phyloP scores from a whole-genome alignment of 2,113 vertebrate species.

The Psettodes erumei region DNA sequence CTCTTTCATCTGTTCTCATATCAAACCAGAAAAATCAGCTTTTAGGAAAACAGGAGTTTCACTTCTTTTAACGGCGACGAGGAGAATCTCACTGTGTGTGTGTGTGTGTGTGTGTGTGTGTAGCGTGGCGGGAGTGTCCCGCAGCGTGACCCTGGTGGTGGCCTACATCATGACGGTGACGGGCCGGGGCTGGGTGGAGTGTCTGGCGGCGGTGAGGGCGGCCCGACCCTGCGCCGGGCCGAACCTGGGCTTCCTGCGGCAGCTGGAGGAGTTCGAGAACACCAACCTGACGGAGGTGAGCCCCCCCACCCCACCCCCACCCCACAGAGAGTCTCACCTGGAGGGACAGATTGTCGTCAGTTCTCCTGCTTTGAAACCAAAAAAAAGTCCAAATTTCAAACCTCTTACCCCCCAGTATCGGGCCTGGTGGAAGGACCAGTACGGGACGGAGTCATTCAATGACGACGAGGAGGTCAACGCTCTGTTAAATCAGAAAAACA shows the following conservation, averaged over 20 bases:
- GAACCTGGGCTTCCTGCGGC: conserved; percentile 93
- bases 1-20: conserved; percentile 61
- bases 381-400: too few relatives aligned
- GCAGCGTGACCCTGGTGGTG: conserved; percentile 93
- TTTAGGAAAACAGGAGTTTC: conserved; percentile 47
- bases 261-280: conserved; percentile 93
- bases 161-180: conserved; percentile 97
- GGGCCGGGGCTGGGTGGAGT: conserved; percentile 91
- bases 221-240: conserved; percentile 92
- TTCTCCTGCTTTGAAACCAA: too few relatives aligned
- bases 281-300: conserved; percentile 64
- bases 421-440: conserved; percentile 89
- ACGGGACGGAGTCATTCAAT: conserved; percentile 85
- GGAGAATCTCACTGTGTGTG: conserved; percentile 32
- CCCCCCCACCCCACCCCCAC: too few relatives aligned
- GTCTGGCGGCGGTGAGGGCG: conserved; percentile 87
- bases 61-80: conserved; percentile 48
- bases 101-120: too few relatives aligned
- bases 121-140: conserved; percentile 95
- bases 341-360: too few relatives aligned
- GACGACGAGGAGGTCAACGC: conserved; percentile 86
- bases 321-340: too few relatives aligned
- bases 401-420: conserved; percentile 87
- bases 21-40: conserved; percentile 51
- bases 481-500: conserved; percentile 56